Evolutionary conservation across 2,113 vertebrate species (phyloP).

Genomic region (Macquaria australasica): DNA sequence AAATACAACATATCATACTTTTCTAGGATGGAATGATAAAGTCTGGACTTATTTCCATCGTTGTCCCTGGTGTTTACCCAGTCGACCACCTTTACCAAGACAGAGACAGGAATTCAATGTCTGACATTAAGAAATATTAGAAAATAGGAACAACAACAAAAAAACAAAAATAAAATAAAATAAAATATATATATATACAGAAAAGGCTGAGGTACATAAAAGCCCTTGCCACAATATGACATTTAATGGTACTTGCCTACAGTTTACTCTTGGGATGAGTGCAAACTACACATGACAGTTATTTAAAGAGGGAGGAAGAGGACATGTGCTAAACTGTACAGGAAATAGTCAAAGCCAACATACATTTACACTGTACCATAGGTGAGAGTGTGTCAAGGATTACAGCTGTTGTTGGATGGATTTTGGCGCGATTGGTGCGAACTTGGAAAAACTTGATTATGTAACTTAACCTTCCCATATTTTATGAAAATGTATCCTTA

Average conservation of each 20-base stretch:
- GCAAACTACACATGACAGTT: neutral
- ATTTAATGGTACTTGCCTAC: neutral
- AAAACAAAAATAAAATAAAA: too few relatives aligned
- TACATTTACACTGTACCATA: neutral
- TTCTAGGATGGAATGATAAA: neutral
- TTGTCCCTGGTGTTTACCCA: neutral
- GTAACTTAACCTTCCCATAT: neutral
- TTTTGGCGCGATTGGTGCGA: neutral
- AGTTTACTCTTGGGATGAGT: neutral
- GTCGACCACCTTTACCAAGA: conserved; percentile 8
- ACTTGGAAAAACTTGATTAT: neutral
- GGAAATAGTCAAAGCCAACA: neutral
- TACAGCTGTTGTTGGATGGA: neutral
- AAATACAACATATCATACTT: neutral
- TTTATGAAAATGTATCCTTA: neutral
- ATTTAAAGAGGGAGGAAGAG: neutral
- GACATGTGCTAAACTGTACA: neutral
- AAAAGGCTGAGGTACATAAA: neutral
- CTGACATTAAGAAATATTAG: conserved; percentile 7
- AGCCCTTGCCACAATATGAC: neutral
- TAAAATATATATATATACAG: neutral
- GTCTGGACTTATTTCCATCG: neutral
- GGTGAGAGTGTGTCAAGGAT: too few relatives aligned
- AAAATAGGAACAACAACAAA: neutral
- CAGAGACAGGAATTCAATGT: neutral